Evolutionary conservation across 2,888 invertebrate species (phyloP).

Genomic region (Ernsta delagoae): DNA sequence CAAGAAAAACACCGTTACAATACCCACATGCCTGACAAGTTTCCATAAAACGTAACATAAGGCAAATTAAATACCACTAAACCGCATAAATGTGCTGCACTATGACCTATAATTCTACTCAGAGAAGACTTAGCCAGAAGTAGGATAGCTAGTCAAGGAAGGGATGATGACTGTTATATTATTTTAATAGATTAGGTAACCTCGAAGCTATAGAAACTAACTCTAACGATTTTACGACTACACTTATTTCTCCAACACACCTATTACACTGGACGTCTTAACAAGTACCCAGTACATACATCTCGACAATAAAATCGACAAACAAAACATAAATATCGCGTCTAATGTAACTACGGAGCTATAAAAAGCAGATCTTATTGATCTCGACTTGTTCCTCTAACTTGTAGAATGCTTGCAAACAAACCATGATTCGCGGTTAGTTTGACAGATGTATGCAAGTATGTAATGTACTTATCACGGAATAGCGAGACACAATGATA

Average conservation of each 20-base stretch:
- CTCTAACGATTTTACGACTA: not conserved
- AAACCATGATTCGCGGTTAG: not conserved
- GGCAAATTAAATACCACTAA: too few species aligned
- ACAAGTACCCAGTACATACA: not conserved
- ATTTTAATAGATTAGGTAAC: too few species aligned
- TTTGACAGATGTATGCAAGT: conserved; percentile 10
- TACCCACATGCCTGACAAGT: too few species aligned
- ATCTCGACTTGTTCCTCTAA: conserved; percentile 20
- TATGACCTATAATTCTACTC: too few species aligned
- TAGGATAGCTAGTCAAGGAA: too few species aligned
- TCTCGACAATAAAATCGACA: conserved; percentile 17
- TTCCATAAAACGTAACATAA: too few species aligned
- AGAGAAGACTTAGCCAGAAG: too few species aligned
- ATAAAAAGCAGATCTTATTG: conserved; percentile 29
- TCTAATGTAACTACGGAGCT: conserved; percentile 11
- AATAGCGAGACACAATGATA: too few species aligned
- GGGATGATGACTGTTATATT: too few species aligned
- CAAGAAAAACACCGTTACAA: too few species aligned
- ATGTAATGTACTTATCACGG: too few species aligned
- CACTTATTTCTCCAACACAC: not conserved
- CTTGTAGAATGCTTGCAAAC: conserved; percentile 27
- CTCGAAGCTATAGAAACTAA: not conserved
- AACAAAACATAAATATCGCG: conserved; percentile 30
- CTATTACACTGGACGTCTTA: not conserved
- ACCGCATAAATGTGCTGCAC: too few species aligned